Evolutionary conservation across 2,797 vertebrate genomes (phyloP).

Genomic region (Lacerta bilineata): DNA sequence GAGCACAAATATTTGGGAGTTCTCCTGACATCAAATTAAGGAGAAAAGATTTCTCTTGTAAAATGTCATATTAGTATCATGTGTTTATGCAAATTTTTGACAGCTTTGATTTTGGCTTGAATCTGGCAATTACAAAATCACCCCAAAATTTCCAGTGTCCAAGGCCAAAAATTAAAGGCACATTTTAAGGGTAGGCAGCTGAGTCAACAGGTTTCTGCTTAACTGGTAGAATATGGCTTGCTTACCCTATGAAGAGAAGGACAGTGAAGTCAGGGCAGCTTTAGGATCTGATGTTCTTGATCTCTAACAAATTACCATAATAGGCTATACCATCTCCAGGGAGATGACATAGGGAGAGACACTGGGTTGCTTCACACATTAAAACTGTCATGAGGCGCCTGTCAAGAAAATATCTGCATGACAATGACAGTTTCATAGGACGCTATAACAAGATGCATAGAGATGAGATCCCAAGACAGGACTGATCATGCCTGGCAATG

Average conservation of each 20-base stretch:
- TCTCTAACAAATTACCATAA: neutral
- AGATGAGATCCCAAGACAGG: neutral
- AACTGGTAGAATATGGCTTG: neutral
- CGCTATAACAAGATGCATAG: neutral
- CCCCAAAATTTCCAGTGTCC: slow-evolving; percentile 17
- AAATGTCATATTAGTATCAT: slow-evolving; percentile 1
- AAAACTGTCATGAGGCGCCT: too few relatives aligned
- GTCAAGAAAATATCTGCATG: neutral
- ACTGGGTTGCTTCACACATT: neutral
- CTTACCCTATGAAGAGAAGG: neutral
- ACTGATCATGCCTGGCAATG: neutral
- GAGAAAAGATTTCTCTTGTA: neutral
- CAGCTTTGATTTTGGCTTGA: slow-evolving; percentile 17
- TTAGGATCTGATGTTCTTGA: neutral
- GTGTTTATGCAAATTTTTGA: slow-evolving; percentile 7
- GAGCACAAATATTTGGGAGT: neutral
- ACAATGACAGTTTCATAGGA: neutral
- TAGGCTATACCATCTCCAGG: neutral
- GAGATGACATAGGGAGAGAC: neutral
- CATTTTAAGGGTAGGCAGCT: slow-evolving; percentile 25
- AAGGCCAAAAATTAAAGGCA: slow-evolving; percentile 26
- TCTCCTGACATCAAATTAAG: neutral
- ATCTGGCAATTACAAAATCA: slow-evolving; percentile 4
- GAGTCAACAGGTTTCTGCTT: slow-evolving; percentile 4
- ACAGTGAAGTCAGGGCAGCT: neutral